Percentiles rank a stretch among this genome's conserved stretches.
Conservation (phyloP, 2,113 vertebrate species). For the Centrocercus urophasianus region DNA sequence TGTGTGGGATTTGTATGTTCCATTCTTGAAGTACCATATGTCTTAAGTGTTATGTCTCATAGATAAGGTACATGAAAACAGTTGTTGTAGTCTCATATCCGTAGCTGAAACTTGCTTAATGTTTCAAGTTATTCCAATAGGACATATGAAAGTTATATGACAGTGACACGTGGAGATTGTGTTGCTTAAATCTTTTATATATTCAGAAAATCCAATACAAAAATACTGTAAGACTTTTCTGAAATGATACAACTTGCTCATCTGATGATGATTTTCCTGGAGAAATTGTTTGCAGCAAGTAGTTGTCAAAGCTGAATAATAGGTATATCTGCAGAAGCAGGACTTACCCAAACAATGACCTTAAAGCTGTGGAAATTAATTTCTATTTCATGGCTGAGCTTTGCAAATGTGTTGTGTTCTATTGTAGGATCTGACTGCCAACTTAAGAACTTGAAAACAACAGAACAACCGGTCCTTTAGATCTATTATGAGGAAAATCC, state of each 20-base stretch:
- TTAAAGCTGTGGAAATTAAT: not conserved
- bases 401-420: not conserved
- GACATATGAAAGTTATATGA: not conserved
- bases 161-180: not conserved
- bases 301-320: not conserved
- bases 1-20: not conserved
- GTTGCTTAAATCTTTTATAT: not conserved
- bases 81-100: not conserved
- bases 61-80: not conserved
- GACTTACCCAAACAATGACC: not conserved
- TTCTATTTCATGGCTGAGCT: not conserved
- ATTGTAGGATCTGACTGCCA: not conserved
- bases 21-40: not conserved
- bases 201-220: not conserved
- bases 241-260: not conserved
- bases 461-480: not conserved
- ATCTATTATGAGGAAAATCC: not conserved
- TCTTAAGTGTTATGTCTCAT: not conserved
- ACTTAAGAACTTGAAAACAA: not conserved
- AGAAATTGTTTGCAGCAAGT: not conserved
- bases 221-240: not conserved
- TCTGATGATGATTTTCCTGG: not conserved
- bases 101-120: not conserved
- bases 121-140: not conserved
- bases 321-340: not conserved